Base-by-base conservation (phyloP, 30 jellyfish, hydroid and myxozoan species). In the Euphysa ruthae region DNA sequence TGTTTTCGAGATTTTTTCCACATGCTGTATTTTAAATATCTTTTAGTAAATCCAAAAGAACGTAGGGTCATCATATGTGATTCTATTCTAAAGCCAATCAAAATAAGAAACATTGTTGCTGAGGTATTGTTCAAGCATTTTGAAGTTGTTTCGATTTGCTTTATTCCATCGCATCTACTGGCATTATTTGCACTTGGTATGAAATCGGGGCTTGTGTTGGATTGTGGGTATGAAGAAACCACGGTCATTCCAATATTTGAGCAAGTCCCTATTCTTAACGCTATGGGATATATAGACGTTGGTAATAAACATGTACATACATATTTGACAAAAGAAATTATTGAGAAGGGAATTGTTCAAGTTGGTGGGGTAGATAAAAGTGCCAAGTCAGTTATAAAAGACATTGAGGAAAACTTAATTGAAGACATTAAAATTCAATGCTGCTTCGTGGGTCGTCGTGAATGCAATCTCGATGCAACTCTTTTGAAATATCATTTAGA, bases 21-120 rank as follows among this genome's bases (percentile, higher is more conserved):
- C 62, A 50, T 49, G 58, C 69, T 88, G 6, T 88, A 88, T 49
- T 88, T 88, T 66, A 80, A 74, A 56, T 74, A 79, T 61, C 58
- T 88, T 27, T 73, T 88, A 8, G 97, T 88, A 23, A 88, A 88
- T 66, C 97, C 97, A 23, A 80, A 79, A 49, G 97, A 88, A 60
- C 78, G 97, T 18, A 75, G 91, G 62, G 97, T 88, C 4, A 92
- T 88, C 32, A 58, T 88, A 19, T 52, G 92, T 49, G 97, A 88
- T 27, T 88, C 97, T 16, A 71, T 88, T 49, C 35, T 88, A 55
- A 71, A 72, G 16, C 88, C 97, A 22, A 70, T 81, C 19, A 49
- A 61, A 28, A 65, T 88, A 51, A 68, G 94, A 32, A 76, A 70
- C 72, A 44, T 81, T 3, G 30, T 88, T 10, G 93, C 94, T 20